Evolutionary conservation across 2,113 vertebrate genomes (phyloP).

Genomic region (Thamnaconus septentrionalis): DNA sequence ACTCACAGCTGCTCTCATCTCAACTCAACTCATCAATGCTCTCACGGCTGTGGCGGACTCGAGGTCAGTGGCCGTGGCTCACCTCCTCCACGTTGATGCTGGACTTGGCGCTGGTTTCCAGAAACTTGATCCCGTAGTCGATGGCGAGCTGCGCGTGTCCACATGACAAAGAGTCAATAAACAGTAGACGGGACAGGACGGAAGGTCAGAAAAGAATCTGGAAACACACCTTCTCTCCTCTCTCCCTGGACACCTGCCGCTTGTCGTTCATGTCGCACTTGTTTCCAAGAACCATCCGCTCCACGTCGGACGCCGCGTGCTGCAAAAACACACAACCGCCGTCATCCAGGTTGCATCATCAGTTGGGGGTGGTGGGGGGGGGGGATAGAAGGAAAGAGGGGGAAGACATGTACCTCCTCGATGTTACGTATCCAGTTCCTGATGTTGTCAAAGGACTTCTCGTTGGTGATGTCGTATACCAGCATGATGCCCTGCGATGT

Average conservation of each 20-base stretch:
- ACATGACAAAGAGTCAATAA: neutral
- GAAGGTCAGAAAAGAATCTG: too few species aligned
- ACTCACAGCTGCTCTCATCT: too few species aligned
- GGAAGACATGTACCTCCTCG: constrained; percentile 83
- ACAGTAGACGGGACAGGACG: too few species aligned
- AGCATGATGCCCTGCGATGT: constrained; percentile 90
- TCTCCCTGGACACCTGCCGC: constrained; percentile 94
- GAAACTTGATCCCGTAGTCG: constrained; percentile 95
- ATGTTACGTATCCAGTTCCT: constrained; percentile 99
- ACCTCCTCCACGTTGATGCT: constrained; percentile 96
- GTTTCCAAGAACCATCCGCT: constrained; percentile 96
- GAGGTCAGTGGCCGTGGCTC: constrained; percentile 45
- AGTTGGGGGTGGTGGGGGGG: neutral
- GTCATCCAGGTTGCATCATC: neutral
- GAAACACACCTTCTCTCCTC: constrained; percentile 85
- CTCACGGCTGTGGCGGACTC: too few species aligned
- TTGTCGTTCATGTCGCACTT: constrained; percentile 98
- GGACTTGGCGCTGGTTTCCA: constrained; percentile 97
- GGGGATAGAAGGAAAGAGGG: too few species aligned
- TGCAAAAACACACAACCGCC: constrained; percentile 46
- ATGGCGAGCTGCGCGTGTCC: constrained; percentile 86
- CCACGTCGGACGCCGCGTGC: constrained; percentile 95
- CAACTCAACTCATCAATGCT: too few species aligned
- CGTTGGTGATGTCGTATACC: constrained; percentile 96
- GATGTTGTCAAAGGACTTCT: constrained; percentile 97